phyloP scores from a whole-genome alignment of 2,113 vertebrate species.

The Amphiprion ocellaris region DNA sequence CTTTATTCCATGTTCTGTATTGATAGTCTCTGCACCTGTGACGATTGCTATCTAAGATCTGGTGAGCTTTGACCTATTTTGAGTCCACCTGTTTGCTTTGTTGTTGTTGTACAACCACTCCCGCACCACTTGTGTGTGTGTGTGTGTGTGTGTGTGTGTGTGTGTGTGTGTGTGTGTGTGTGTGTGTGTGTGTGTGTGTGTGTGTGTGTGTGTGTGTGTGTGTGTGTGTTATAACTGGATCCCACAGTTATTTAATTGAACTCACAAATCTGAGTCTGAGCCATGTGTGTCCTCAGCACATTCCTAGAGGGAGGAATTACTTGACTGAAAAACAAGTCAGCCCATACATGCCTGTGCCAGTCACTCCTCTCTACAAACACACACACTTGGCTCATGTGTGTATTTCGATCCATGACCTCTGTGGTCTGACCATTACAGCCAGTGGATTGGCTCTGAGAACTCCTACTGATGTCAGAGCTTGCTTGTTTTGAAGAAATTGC shows the following conservation, averaged over 20 bases:
- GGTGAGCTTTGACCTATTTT: conserved; percentile 12
- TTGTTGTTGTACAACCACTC: background rate
- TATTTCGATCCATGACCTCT: too few relatives aligned
- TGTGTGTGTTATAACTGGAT: background rate
- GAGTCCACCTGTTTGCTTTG: background rate
- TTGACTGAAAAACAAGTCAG: background rate
- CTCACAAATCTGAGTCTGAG: background rate
- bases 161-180: too few relatives aligned
- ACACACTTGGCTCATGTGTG: background rate
- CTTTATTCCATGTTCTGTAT: too few relatives aligned
- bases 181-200: background rate
- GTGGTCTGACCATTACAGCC: background rate
- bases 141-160: background rate
- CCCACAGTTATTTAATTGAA: conserved; percentile 4
- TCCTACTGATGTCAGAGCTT: background rate
- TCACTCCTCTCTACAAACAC: background rate
- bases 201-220: too few relatives aligned
- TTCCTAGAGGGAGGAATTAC: conserved; percentile 28
- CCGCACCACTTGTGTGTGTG: background rate
- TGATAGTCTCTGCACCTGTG: too few relatives aligned
- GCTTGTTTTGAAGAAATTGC: background rate
- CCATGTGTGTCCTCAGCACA: conserved; percentile 7
- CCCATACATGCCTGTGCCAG: background rate
- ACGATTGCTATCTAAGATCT: background rate
- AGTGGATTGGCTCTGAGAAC: background rate